Evolutionary conservation across 2,113 vertebrate genomes (phyloP).

Genomic region (Boulengeromyrus knoepffleri): DNA sequence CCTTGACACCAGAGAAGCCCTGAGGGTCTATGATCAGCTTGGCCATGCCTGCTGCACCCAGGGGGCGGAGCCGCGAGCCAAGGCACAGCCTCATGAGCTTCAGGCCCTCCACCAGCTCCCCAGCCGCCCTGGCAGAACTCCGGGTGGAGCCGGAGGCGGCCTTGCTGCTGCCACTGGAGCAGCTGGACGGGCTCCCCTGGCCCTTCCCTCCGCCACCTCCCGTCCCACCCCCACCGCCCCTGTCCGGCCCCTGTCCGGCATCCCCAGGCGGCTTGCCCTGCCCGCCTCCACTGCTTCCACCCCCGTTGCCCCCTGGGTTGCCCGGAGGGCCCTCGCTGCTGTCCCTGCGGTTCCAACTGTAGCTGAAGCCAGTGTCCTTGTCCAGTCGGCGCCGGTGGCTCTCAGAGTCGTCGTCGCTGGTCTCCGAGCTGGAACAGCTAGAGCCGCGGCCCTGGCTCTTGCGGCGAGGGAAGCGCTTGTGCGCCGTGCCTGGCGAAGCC

Average conservation of each 20-base stretch:
- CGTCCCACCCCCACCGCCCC: constrained; percentile 58
- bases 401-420: constrained; percentile 91
- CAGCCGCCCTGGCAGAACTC: constrained; percentile 52
- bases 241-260: constrained; percentile 61
- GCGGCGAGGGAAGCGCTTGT: constrained; percentile 83
- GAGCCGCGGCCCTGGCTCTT: constrained; percentile 93
- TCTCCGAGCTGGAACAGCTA: constrained; percentile 93
- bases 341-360: constrained; percentile 84
- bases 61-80: constrained; percentile 57
- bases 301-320: constrained; percentile 68
- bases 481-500: constrained; percentile 76
- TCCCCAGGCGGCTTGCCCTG: constrained; percentile 71
- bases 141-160: constrained; percentile 55
- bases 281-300: constrained; percentile 63
- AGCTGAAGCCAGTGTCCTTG: constrained; percentile 79
- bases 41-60: constrained; percentile 39
- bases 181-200: constrained; percentile 49
- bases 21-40: constrained; percentile 66
- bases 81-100: constrained; percentile 71
- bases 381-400: constrained; percentile 81
- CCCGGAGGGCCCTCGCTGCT: constrained; percentile 89
- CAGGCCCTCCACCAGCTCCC: constrained; percentile 70
- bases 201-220: constrained; percentile 61
- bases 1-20: constrained; percentile 66
- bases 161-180: constrained; percentile 44